Evolutionary conservation across 2,888 invertebrate genomes (phyloP).

Genomic region (Thymelicus lineola): DNA sequence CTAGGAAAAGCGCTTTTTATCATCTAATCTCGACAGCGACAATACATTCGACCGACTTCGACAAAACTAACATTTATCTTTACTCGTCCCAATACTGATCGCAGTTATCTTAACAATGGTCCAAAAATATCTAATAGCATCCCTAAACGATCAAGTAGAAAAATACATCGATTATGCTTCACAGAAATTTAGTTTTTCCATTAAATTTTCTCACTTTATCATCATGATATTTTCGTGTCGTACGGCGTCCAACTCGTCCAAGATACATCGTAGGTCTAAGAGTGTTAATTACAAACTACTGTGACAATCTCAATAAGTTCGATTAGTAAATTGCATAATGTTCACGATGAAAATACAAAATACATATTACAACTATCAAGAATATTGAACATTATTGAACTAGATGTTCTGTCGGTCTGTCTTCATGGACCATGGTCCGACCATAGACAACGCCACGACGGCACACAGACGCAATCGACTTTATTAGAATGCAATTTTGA

Average conservation of each 20-base stretch:
- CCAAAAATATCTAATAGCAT: conserved; percentile 84
- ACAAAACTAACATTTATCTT: conserved; percentile 71
- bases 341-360: conserved; percentile 60
- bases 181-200: conserved; percentile 72
- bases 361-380: conserved; percentile 12
- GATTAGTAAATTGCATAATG: conserved; percentile 66
- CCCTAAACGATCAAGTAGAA: conserved; percentile 83
- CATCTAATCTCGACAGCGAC: conserved; percentile 64
- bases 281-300: conserved; percentile 78
- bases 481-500: conserved; percentile 33
- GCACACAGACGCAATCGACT: conserved; percentile 27
- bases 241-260: conserved; percentile 60
- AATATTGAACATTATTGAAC: conserved; percentile 27
- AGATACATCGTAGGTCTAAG: conserved; percentile 71
- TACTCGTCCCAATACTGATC: conserved; percentile 76
- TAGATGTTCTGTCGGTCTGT: background rate
- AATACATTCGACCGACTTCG: conserved; percentile 64
- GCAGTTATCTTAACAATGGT: conserved; percentile 82
- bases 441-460: conserved; percentile 17
- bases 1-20: conserved; percentile 63
- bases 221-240: conserved; percentile 56
- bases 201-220: conserved; percentile 59
- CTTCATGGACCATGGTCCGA: background rate
- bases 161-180: conserved; percentile 80
- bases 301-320: conserved; percentile 73